A percentile compares a stretch with the other conserved stretches of the same genome.
Evolutionary conservation across 1,140 invertebrate species (phyloP).

Genomic region (Drosophila murphyi): DNA sequence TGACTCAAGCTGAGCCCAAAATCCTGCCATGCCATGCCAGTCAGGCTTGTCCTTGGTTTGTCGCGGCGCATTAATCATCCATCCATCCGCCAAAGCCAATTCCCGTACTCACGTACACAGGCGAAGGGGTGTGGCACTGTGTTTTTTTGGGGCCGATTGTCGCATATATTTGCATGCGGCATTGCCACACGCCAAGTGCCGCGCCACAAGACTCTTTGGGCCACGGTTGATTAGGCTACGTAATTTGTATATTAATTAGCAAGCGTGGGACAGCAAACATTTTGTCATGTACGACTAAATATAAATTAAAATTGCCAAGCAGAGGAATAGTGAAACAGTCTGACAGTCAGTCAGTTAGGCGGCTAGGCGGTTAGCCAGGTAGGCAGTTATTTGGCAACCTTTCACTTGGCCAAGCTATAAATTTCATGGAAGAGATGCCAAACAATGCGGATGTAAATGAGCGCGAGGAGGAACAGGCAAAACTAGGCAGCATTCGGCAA

Average conservation of each 20-base stretch:
- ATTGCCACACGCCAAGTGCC: slow-evolving; percentile 15
- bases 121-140: slow-evolving; percentile 41
- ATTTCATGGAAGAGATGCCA: slow-evolving; percentile 51
- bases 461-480: slow-evolving; percentile 4
- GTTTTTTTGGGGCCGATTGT: slow-evolving; percentile 61
- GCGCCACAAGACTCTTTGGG: slow-evolving; percentile 3
- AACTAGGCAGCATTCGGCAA: slow-evolving; percentile 38
- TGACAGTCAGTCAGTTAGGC: not conserved
- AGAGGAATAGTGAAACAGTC: not conserved
- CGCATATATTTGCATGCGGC: slow-evolving; percentile 40
- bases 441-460: slow-evolving; percentile 80
- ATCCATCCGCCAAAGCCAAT: slow-evolving; percentile 41
- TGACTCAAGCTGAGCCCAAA: slow-evolving; percentile 64
- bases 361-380: not conserved
- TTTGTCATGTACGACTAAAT: slow-evolving; percentile 33
- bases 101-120: not conserved
- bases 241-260: slow-evolving; percentile 72
- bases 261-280: slow-evolving; percentile 52
- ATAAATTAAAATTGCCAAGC: slow-evolving; percentile 59
- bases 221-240: slow-evolving; percentile 55
- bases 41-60: slow-evolving; percentile 67
- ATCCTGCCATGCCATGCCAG: slow-evolving; percentile 42
- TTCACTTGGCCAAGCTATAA: slow-evolving; percentile 55
- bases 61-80: slow-evolving; percentile 76
- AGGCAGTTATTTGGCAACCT: slow-evolving; percentile 19